phyloP scores from a whole-genome alignment of 2,797 vertebrate species.

The Xenopus petersii region DNA sequence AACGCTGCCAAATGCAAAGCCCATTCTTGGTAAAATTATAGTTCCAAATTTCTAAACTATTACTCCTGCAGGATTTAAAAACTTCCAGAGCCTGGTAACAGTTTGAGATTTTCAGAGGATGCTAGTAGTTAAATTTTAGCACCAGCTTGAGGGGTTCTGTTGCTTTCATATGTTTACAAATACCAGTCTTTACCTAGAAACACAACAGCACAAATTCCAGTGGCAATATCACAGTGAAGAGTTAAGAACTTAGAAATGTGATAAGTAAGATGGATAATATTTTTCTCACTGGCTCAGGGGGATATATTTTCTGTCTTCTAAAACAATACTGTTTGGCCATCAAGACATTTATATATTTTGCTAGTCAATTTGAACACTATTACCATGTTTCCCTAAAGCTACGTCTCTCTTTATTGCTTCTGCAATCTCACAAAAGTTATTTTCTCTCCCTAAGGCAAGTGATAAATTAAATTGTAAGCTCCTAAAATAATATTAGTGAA shows the following conservation, averaged over 20 bases:
- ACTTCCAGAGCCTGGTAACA: too few relatives aligned
- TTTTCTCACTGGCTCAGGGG: neutral
- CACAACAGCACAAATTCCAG: too few relatives aligned
- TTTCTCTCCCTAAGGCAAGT: slow-evolving; percentile 19
- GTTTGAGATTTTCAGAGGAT: too few relatives aligned
- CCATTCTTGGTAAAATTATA: too few relatives aligned
- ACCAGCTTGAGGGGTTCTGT: too few relatives aligned
- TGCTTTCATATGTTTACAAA: too few relatives aligned
- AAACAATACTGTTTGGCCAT: slow-evolving; percentile 15
- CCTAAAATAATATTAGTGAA: slow-evolving; percentile 14
- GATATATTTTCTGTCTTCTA: slow-evolving; percentile 24
- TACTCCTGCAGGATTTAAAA: too few relatives aligned
- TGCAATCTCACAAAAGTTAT: slow-evolving; percentile 17
- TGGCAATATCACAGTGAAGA: too few relatives aligned
- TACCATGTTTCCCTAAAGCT: slow-evolving; percentile 34
- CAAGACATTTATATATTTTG: slow-evolving; percentile 26
- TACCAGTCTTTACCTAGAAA: too few relatives aligned
- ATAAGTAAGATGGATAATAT: slow-evolving; percentile 9
- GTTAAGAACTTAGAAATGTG: neutral
- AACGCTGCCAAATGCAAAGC: too few relatives aligned
- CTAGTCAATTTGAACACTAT: slow-evolving; percentile 34
- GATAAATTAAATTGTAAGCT: slow-evolving; percentile 30
- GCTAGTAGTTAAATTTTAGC: too few relatives aligned
- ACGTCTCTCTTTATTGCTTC: slow-evolving; percentile 15
- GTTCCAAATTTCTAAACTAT: too few relatives aligned